phyloP scores from a whole-genome alignment of 2,888 invertebrate species.

The Metallyticus violacea region DNA sequence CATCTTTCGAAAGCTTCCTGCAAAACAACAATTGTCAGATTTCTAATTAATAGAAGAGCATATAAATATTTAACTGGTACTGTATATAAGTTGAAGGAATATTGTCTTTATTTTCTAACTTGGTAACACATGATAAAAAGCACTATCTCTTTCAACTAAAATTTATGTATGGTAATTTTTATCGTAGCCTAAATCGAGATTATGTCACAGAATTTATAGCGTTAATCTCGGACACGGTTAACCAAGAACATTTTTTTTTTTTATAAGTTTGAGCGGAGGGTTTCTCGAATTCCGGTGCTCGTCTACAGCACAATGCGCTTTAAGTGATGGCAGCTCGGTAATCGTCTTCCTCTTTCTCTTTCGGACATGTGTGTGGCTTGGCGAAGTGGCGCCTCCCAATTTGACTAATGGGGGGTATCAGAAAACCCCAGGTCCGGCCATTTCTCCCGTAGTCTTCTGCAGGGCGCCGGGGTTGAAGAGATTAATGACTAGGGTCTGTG shows the following conservation, averaged over 20 bases:
- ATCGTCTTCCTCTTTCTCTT: background rate
- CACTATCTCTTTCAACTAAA: no score
- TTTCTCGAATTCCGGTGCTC: background rate
- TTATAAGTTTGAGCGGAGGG: no score
- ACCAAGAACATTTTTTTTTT: background rate
- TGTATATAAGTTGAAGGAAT: no score
- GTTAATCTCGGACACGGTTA: background rate
- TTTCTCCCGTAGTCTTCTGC: background rate
- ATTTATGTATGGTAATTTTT: no score
- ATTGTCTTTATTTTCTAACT: no score
- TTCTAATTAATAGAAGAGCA: no score
- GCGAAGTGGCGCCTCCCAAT: background rate
- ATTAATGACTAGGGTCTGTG: constrained; percentile 5
- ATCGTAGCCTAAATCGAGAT: no score
- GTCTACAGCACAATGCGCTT: background rate
- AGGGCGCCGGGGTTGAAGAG: background rate
- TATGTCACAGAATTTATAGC: no score
- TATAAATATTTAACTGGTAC: no score
- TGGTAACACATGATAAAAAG: no score
- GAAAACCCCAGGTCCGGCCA: background rate
- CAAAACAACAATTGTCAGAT: no score
- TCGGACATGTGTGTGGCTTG: background rate
- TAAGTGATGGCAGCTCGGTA: background rate
- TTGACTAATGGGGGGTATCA: constrained; percentile 15
- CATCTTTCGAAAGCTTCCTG: no score